A percentile compares a stretch with the other conserved stretches of the same genome.
Conservation (phyloP, 2,797 vertebrate species). For the Tarsius wallacei region DNA sequence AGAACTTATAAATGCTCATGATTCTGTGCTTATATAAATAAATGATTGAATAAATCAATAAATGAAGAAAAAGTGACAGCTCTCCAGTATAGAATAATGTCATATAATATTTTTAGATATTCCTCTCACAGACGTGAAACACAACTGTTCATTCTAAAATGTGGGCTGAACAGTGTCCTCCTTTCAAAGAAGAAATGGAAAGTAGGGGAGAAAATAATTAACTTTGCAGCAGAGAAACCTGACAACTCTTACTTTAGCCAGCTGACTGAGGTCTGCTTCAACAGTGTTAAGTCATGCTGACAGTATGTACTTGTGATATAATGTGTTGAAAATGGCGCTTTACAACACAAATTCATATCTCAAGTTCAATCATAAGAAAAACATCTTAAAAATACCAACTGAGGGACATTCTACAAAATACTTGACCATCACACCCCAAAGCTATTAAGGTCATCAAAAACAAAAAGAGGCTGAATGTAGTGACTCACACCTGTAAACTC, state of each 20-base stretch:
- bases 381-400: neutral
- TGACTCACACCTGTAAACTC: no score
- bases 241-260: neutral
- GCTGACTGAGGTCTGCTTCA: neutral
- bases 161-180: neutral
- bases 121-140: neutral
- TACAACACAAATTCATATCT: neutral
- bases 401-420: neutral
- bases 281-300: neutral
- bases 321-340: neutral
- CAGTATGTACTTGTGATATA: neutral
- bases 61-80: neutral
- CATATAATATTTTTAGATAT: neutral
- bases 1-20: neutral
- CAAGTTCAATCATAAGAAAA: neutral
- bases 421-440: neutral
- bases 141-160: neutral
- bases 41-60: neutral
- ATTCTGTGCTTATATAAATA: neutral
- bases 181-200: neutral
- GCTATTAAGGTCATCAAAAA: neutral
- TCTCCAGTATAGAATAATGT: neutral
- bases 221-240: neutral
- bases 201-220: neutral
- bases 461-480: no score